Evolutionary conservation across 2,113 vertebrate species (phyloP).

Genomic region (Tachysurus vachellii): DNA sequence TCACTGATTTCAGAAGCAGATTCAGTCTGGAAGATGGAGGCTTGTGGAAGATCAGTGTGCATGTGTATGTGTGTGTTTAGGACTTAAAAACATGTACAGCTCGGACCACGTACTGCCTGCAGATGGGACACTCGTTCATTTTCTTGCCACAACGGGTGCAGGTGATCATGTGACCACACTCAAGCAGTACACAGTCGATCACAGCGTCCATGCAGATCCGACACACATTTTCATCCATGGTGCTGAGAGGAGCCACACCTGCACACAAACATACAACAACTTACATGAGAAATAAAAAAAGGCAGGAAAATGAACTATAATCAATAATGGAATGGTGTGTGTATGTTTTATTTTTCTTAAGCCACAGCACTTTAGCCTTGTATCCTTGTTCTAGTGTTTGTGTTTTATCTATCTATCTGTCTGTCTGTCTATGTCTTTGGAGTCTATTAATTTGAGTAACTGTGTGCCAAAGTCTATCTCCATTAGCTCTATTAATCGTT

Average conservation of each 20-base stretch:
- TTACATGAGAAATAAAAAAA: background rate
- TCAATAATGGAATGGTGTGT: background rate
- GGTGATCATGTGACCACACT: slow-evolving; percentile 98
- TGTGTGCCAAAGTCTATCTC: slow-evolving; percentile 16
- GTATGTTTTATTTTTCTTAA: background rate
- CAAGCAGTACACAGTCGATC: slow-evolving; percentile 95
- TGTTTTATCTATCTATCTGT: background rate
- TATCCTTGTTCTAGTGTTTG: too few relatives aligned
- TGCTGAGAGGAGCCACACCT: slow-evolving; percentile 73
- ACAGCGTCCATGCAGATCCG: slow-evolving; percentile 98
- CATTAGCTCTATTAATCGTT: slow-evolving; percentile 43
- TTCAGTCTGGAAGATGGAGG: slow-evolving; percentile 4
- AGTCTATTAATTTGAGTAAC: slow-evolving; percentile 12
- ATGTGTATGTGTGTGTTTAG: slow-evolving; percentile 59
- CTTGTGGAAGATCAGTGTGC: background rate
- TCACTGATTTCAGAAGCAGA: background rate
- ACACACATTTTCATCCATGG: slow-evolving; percentile 87
- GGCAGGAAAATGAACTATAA: background rate
- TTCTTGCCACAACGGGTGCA: slow-evolving; percentile 97
- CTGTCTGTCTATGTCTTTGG: background rate
- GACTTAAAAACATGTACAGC: slow-evolving; percentile 98
- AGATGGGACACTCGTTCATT: slow-evolving; percentile 99
- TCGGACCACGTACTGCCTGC: slow-evolving; percentile 94
- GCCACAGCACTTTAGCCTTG: background rate
- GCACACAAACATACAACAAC: background rate